Percentiles rank a stretch among this genome's conserved stretches.
Evolutionary conservation across 2,113 vertebrate species (phyloP).

Genomic region (Microtus ochrogaster): DNA sequence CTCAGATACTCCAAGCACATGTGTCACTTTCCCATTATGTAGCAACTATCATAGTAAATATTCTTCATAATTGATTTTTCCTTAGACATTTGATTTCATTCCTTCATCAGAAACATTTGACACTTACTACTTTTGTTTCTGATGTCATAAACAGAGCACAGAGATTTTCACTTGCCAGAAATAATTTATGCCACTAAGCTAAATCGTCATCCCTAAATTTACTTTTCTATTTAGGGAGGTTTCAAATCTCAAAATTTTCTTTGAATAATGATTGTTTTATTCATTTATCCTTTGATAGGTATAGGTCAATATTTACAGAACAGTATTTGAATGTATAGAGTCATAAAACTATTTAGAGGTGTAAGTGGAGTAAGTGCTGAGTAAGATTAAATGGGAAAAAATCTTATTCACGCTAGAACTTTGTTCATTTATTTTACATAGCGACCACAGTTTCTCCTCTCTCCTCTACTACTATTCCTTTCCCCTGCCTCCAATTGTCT

Average conservation of each 20-base stretch:
- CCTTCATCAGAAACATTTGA: slow-evolving; percentile 31
- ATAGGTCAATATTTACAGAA: slow-evolving; percentile 31
- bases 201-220: background rate
- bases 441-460: background rate
- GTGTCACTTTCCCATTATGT: background rate
- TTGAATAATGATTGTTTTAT: slow-evolving; percentile 42
- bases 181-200: background rate
- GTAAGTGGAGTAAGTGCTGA: too few relatives aligned
- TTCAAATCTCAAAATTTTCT: slow-evolving; percentile 56
- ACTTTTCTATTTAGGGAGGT: slow-evolving; percentile 25
- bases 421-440: background rate
- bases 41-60: slow-evolving; percentile 4
- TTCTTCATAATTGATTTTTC: slow-evolving; percentile 10
- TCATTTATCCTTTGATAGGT: slow-evolving; percentile 25
- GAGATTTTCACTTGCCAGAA: background rate
- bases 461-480: background rate
- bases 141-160: background rate
- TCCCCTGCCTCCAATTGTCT: background rate
- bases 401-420: background rate
- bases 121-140: background rate
- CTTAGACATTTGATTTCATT: background rate
- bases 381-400: background rate
- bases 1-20: background rate
- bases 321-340: slow-evolving; percentile 29
- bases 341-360: slow-evolving; percentile 39